phyloP scores from a whole-genome alignment of 2,113 vertebrate genomes.

The Thalassarche chlororhynchos region DNA sequence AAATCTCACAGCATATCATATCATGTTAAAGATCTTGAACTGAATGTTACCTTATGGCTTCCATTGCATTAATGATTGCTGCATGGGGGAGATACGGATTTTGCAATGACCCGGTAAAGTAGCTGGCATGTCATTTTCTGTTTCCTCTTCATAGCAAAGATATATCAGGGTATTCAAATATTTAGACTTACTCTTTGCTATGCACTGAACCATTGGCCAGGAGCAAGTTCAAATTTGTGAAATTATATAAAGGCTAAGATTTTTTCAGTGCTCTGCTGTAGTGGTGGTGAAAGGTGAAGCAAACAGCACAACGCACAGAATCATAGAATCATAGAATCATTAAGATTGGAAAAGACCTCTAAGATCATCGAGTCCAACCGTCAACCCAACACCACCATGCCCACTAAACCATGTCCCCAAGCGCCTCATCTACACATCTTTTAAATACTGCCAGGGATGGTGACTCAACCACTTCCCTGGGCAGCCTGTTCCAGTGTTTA shows the following conservation, averaged over 20 bases:
- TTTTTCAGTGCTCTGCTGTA: not conserved
- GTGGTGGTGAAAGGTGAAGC: not conserved
- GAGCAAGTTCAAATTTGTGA: not conserved
- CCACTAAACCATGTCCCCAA: no score
- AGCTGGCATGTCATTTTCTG: not conserved
- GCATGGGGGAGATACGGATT: not conserved
- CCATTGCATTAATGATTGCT: not conserved
- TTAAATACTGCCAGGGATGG: no score
- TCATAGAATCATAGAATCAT: no score
- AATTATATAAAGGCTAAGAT: not conserved
- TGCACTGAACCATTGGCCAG: not conserved
- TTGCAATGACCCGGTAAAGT: not conserved
- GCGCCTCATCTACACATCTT: no score
- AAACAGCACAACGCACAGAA: not conserved
- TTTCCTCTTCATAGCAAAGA: not conserved
- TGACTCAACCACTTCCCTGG: no score
- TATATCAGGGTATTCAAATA: not conserved
- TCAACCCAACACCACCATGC: no score
- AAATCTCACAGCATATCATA: constrained; percentile 39
- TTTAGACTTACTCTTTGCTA: not conserved
- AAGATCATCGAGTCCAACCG: no score
- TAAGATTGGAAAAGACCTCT: no score
- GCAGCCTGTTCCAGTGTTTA: no score
- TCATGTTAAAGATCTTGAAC: constrained; percentile 41
- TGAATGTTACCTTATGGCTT: not conserved